A percentile compares a stretch with the other conserved stretches of the same genome.
These are phyloP conservation scores for Nothobranchius furzeri DNA, from an alignment of 2,113 vertebrate genomes.

Conservation along the genomic window DNA sequence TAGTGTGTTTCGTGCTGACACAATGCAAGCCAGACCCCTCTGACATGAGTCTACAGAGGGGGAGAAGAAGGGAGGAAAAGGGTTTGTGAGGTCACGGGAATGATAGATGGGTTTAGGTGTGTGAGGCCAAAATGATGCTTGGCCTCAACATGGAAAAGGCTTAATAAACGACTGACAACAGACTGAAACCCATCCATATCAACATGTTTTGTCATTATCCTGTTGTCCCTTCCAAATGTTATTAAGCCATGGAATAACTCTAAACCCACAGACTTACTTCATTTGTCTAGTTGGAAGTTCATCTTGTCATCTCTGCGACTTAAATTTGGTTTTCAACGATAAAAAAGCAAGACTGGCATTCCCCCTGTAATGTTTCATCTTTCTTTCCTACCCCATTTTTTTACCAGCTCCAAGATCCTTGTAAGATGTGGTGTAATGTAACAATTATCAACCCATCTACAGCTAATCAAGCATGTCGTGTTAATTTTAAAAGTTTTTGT, in stretches of 20 bases:
- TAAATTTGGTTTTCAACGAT: slow-evolving; percentile 49
- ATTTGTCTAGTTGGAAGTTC: slow-evolving; percentile 30
- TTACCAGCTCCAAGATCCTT: slow-evolving; percentile 42
- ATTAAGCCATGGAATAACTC: slow-evolving; percentile 38
- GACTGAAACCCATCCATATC: slow-evolving; percentile 36
- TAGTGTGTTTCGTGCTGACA: slow-evolving; percentile 57
- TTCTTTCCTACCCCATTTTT: slow-evolving; percentile 18
- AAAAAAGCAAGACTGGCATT: slow-evolving; percentile 41
- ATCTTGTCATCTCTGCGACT: slow-evolving; percentile 37
- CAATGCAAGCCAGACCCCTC: slow-evolving; percentile 65
- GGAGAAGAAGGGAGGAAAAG: slow-evolving; percentile 29
- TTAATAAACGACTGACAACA: slow-evolving; percentile 26
- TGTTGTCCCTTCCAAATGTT: slow-evolving; percentile 16
- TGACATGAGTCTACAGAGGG: slow-evolving; percentile 36
- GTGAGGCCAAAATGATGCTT: slow-evolving; percentile 42
- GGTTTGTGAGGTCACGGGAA: slow-evolving; percentile 33
- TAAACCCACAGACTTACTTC: slow-evolving; percentile 8
- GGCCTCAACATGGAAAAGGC: slow-evolving; percentile 36
- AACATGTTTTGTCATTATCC: slow-evolving; percentile 27
- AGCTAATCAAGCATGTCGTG: slow-evolving; percentile 67
- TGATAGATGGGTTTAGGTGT: slow-evolving; percentile 46
- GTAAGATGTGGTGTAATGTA: slow-evolving; percentile 66
- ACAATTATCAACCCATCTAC: slow-evolving; percentile 70
- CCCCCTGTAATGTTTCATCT: slow-evolving; percentile 29
- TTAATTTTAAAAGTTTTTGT: slow-evolving; percentile 64